A percentile compares a stretch with the other conserved stretches of the same genome.
phyloP scores from a whole-genome alignment of 1,140 invertebrate genomes.

The Amyelois transitella region DNA sequence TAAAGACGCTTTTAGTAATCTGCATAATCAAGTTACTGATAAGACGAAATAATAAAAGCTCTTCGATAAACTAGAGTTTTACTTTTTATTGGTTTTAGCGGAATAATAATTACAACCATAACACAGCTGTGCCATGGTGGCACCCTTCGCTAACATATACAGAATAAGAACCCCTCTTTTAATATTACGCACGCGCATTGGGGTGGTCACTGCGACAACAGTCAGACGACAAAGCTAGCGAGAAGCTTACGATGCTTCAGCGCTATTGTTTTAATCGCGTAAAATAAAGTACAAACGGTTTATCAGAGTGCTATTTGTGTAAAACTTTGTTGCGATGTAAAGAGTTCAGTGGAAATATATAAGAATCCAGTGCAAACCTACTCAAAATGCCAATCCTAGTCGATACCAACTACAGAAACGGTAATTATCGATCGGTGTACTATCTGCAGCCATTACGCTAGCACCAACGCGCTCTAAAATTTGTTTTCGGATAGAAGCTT shows the following conservation, averaged over 20 bases:
- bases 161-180: conserved; percentile 38
- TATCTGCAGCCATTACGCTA: conserved; percentile 43
- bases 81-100: too few species aligned
- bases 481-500: background rate
- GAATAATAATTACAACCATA: conserved; percentile 10
- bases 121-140: conserved; percentile 50
- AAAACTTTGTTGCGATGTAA: conserved; percentile 38
- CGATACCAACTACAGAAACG: conserved; percentile 53
- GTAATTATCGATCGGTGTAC: conserved; percentile 65
- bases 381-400: conserved; percentile 61
- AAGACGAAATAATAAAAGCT: too few species aligned
- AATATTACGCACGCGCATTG: conserved; percentile 55
- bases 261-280: conserved; percentile 16
- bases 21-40: too few species aligned
- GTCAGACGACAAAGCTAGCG: conserved; percentile 34
- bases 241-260: conserved; percentile 49
- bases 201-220: conserved; percentile 36
- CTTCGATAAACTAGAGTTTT: too few species aligned
- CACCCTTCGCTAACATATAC: conserved; percentile 47
- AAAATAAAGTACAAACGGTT: conserved; percentile 19
- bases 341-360: conserved; percentile 40
- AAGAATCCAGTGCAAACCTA: conserved; percentile 10
- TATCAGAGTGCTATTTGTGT: conserved; percentile 17
- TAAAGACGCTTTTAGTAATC: too few species aligned
- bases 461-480: background rate